phyloP scores from a whole-genome alignment of 64 coral and sea anemone species.

The Porites lutea region DNA sequence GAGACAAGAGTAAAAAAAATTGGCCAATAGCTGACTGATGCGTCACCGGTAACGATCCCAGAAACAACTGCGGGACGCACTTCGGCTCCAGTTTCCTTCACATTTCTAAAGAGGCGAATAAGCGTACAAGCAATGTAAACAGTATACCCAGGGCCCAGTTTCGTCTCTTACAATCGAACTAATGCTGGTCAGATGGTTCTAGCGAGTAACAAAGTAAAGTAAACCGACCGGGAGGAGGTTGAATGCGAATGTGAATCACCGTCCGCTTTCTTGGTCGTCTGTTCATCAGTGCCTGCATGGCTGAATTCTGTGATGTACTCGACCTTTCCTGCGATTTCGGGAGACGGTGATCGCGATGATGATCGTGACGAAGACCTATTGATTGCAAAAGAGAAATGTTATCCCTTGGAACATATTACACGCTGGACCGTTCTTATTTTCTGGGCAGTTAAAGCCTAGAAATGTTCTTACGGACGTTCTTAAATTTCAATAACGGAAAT shows the following conservation, averaged over 20 bases:
- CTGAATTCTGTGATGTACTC: conserved; percentile 96
- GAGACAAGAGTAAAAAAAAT: too few species aligned
- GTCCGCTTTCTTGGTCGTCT: conserved; percentile 47
- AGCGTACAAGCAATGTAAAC: background rate
- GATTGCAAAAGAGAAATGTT: background rate
- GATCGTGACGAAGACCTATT: conserved; percentile 78
- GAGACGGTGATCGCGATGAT: conserved; percentile 81
- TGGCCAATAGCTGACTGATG: too few species aligned
- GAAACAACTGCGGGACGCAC: too few species aligned
- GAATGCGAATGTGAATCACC: conserved; percentile 86
- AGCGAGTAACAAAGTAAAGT: conserved; percentile 59
- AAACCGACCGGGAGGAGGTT: conserved; percentile 93
- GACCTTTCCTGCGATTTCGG: conserved; percentile 77
- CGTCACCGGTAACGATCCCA: too few species aligned
- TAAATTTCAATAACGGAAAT: too few species aligned
- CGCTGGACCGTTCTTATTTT: too few species aligned
- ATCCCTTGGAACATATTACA: background rate
- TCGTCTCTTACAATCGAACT: conserved; percentile 45
- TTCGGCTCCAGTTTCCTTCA: too few species aligned
- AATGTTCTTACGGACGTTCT: too few species aligned
- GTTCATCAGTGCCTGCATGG: conserved; percentile 16
- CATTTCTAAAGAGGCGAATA: too few species aligned
- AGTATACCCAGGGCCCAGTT: conserved; percentile 6
- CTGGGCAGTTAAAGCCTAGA: too few species aligned
- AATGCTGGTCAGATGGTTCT: conserved; percentile 23